Conservation (phyloP, 2,797 vertebrate species). For the Heterohyrax brucei region DNA sequence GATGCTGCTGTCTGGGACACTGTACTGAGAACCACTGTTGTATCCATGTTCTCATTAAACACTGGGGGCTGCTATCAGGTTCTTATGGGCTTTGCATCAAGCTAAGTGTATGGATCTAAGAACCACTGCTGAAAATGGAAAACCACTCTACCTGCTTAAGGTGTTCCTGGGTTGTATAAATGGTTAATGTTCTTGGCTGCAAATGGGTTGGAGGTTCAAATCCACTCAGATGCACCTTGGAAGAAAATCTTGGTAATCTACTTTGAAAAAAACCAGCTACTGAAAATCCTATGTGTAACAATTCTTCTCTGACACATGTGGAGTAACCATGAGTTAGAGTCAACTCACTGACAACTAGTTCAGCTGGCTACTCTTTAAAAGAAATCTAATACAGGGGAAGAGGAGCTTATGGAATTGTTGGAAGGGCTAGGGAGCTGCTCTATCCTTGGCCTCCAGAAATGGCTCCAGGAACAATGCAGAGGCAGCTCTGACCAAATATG, state of each 20-base stretch:
- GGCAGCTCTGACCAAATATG: accelerated
- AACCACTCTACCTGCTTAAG: neutral
- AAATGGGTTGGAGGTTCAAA: too few relatives aligned
- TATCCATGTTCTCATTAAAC: neutral
- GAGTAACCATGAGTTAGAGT: too few relatives aligned
- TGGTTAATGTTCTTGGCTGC: too few relatives aligned
- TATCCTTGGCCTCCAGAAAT: neutral
- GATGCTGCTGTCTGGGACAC: neutral
- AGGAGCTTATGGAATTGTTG: neutral
- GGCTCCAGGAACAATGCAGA: neutral
- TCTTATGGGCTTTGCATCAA: neutral
- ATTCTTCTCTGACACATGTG: too few relatives aligned
- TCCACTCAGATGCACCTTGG: too few relatives aligned
- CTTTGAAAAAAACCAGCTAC: too few relatives aligned
- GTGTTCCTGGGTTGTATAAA: too few relatives aligned
- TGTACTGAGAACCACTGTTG: too few relatives aligned
- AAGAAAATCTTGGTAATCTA: too few relatives aligned
- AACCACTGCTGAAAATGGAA: neutral
- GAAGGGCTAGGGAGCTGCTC: neutral
- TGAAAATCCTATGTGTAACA: too few relatives aligned
- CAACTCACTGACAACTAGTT: too few relatives aligned
- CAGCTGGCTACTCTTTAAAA: neutral
- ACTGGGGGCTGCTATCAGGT: neutral
- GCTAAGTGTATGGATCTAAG: neutral
- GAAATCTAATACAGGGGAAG: neutral